Evolutionary conservation across 2,797 vertebrate species (phyloP).

Genomic region (Chaenodraco wilsoni): DNA sequence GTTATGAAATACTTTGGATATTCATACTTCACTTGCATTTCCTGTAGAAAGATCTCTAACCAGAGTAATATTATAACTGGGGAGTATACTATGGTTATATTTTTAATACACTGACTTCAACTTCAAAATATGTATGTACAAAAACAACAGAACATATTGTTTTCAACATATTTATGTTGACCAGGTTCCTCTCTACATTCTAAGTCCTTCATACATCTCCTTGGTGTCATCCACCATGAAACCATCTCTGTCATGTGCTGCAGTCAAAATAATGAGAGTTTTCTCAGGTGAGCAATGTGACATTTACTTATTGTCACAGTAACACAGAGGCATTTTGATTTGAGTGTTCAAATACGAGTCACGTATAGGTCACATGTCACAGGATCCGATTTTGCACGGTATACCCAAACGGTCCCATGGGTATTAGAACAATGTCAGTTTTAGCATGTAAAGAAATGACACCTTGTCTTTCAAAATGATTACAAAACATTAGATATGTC

Average conservation of each 20-base stretch:
- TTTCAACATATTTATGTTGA: not conserved
- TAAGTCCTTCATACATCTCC: not conserved
- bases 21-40: not conserved
- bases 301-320: conserved; percentile 30
- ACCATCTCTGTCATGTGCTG: not conserved
- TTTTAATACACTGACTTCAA: not conserved
- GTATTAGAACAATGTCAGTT: not conserved
- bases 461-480: conserved; percentile 17
- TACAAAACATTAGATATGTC: not conserved
- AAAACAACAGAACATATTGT: not conserved
- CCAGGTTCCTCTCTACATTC: not conserved
- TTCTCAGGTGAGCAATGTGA: conserved; percentile 47
- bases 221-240: not conserved
- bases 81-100: not conserved
- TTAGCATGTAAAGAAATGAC: not conserved
- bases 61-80: not conserved
- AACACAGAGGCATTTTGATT: not conserved
- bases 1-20: not conserved
- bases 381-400: conserved; percentile 26
- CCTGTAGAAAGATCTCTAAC: not conserved
- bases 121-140: not conserved
- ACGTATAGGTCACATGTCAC: conserved; percentile 37
- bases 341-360: conserved; percentile 37
- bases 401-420: not conserved
- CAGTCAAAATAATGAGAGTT: conserved; percentile 1